These are phyloP conservation scores for Drosophila funebris DNA, from an alignment of 1,140 invertebrate species.

Conservation along the genomic window DNA sequence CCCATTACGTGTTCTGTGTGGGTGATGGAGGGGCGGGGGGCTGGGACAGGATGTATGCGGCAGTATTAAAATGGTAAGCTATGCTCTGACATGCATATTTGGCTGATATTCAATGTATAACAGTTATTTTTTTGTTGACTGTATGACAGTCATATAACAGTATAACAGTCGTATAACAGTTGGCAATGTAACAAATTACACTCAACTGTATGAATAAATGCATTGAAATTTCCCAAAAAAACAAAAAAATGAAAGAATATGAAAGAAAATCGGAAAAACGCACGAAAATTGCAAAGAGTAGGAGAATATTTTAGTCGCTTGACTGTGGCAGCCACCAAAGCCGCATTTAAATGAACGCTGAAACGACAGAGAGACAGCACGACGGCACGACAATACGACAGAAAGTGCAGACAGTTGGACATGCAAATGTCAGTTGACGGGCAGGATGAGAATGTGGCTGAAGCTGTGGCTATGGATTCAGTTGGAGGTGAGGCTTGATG, in stretches of 20 bases:
- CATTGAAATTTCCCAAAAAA: slow-evolving; percentile 32
- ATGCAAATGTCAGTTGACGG: slow-evolving; percentile 64
- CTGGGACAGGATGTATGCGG: slow-evolving; percentile 21
- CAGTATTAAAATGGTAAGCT: slow-evolving; percentile 40
- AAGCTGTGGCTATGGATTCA: slow-evolving; percentile 15
- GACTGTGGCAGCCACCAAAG: slow-evolving; percentile 33
- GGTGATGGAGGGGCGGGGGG: background rate
- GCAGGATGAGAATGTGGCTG: slow-evolving; percentile 13
- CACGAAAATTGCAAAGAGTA: slow-evolving; percentile 54
- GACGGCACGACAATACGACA: background rate
- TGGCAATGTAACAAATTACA: slow-evolving; percentile 61
- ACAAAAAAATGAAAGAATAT: slow-evolving; percentile 13
- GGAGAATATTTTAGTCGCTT: slow-evolving; percentile 39
- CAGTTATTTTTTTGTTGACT: slow-evolving; percentile 22
- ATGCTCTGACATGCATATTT: slow-evolving; percentile 31
- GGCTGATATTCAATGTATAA: slow-evolving; percentile 8
- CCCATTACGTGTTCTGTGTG: slow-evolving; percentile 51
- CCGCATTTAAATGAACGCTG: slow-evolving; percentile 74
- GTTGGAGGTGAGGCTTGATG: slow-evolving; percentile 5
- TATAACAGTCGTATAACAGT: slow-evolving; percentile 17
- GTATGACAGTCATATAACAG: slow-evolving; percentile 23
- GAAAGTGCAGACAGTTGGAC: slow-evolving; percentile 72
- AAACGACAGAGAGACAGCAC: background rate
- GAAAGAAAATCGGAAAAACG: slow-evolving; percentile 42
- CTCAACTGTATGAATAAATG: slow-evolving; percentile 69